Evolutionary conservation across 1,140 invertebrate genomes (phyloP).

Genomic region (Pentalonia nigronervosa): DNA sequence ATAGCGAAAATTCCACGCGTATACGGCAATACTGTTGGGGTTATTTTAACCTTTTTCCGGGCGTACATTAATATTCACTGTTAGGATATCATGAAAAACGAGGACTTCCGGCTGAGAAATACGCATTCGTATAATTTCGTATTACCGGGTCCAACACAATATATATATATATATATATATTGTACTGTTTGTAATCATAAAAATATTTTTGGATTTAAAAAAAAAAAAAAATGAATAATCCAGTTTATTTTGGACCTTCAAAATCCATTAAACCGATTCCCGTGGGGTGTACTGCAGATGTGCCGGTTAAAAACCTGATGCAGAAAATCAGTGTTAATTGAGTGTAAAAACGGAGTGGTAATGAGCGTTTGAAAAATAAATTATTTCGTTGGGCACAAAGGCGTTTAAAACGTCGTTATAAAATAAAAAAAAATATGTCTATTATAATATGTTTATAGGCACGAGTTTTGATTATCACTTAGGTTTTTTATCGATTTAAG

Average conservation of each 20-base stretch:
- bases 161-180: not conserved
- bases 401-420: not conserved
- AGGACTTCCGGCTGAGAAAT: not conserved
- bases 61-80: not conserved
- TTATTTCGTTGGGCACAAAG: not conserved
- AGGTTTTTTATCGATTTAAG: not conserved
- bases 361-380: not conserved
- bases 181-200: not conserved
- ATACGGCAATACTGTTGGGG: not conserved
- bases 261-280: not conserved
- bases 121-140: not conserved
- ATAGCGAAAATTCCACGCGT: not conserved
- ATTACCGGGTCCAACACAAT: not conserved
- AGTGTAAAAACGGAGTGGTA: not conserved
- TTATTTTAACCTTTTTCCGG: not conserved
- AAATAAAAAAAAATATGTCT: not conserved
- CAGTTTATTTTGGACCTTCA: not conserved
- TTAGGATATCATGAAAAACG: not conserved
- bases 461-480: not conserved
- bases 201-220: not conserved
- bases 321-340: not conserved
- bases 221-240: not conserved
- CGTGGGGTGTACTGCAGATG: not conserved
- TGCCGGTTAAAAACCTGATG: slow-evolving; percentile 5
- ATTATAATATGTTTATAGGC: not conserved